These are phyloP conservation scores for Leucozona laternaria DNA, from an alignment of 2,888 invertebrate genomes.

Conservation along the genomic window DNA sequence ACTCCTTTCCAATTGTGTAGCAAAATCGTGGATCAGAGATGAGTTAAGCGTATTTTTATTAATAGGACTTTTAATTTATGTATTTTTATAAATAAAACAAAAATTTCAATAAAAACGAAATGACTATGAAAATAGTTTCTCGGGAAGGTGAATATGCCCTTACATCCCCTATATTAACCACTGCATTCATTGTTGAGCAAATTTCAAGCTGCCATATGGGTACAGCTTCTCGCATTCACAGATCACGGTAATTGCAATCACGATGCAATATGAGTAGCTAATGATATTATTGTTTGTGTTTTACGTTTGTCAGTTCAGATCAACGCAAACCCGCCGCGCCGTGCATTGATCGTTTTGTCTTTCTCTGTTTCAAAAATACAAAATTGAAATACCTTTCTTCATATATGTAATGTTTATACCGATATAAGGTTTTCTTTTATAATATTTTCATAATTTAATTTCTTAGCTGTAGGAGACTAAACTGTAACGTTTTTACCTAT, in stretches of 20 bases:
- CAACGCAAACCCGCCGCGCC: no score
- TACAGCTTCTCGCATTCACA: constrained; percentile 15
- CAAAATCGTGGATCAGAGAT: no score
- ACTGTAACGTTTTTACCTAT: background rate
- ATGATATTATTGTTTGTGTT: constrained; percentile 59
- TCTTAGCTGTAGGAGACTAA: background rate
- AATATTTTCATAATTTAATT: background rate
- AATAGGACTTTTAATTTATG: no score
- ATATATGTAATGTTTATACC: background rate
- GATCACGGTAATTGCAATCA: constrained; percentile 67
- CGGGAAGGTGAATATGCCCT: background rate
- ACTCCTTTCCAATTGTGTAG: no score
- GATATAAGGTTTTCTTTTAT: background rate
- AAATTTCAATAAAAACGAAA: no score
- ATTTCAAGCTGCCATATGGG: constrained; percentile 8
- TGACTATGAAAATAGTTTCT: background rate
- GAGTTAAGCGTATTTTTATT: no score
- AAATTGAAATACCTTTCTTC: background rate
- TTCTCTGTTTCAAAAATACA: background rate
- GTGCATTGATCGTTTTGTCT: constrained; percentile 39
- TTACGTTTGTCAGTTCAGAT: constrained; percentile 57
- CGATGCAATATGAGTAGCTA: constrained; percentile 67
- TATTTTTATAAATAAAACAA: no score
- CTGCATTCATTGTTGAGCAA: background rate
- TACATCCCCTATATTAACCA: background rate